Base-by-base conservation (phyloP, 2,888 invertebrate species). In the Drosophila acutilabella region DNA sequence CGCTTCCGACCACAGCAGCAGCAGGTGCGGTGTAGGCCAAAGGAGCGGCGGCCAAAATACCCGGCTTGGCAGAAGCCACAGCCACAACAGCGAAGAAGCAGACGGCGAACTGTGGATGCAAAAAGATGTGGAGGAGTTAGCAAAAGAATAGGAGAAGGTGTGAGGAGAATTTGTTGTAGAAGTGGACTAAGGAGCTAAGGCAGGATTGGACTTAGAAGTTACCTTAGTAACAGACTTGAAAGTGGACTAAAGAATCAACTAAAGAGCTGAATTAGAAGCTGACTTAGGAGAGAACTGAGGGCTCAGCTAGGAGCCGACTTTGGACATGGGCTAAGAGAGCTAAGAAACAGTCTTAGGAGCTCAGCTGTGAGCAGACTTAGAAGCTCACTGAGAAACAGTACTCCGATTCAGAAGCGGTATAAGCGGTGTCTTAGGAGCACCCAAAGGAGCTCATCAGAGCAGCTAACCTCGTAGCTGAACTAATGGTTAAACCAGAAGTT, bases 21-120 rank as follows among this genome's bases (percentile, higher is more conserved):
- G 89, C 88, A 0, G 89, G 89, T 1, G 90, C 84, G 48, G 88
- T 84, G 26, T 84, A 84, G 50, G 84, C 88, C 78, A 85, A 11
- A 52, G 85, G 85, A 66, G 85, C 78, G 23, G 80, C 79, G 44
- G 76, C 87, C 66, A 90, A 74, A 11, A 89, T 40, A 50, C 88
- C 89, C 11, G 90, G 90, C 71, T 88, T 86, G 71, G 88, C 86
- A 30, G 87, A 59, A 54, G 77, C 84, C 62, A 90, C 68, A 66
- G 90, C 90, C 72, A 90, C 57, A 57, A 89, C 72, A 72, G 90
- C 90, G 67, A 85, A 87, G 72, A 88, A 83, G 77, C 86, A 90
- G 69, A 89, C 68, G 54, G 90, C 86, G 69, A 87, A 77, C 91
- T 90, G 51, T 0, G 58, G 4, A 26, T 4, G 1, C 18, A 11